Conservation (phyloP, 2,113 vertebrate genomes). For the Pangasianodon gigas region DNA sequence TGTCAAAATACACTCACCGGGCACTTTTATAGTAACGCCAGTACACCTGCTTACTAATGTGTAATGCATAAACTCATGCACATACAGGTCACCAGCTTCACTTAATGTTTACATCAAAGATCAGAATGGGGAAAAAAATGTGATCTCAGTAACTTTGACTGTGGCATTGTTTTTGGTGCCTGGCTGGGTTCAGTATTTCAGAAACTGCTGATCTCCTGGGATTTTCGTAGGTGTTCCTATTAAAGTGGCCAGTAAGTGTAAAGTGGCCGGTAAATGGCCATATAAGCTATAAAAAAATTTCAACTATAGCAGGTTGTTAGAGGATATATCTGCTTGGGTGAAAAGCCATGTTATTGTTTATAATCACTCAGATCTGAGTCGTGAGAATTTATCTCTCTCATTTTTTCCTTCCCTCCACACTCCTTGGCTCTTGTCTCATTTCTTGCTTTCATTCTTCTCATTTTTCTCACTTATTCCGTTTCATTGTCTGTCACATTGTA, state of each 20-base stretch:
- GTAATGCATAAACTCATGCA: neutral
- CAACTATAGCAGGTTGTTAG: neutral
- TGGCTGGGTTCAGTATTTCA: neutral
- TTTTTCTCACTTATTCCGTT: slow-evolving; percentile 3
- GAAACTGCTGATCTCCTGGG: neutral
- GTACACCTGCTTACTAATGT: neutral
- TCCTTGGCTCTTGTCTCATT: neutral
- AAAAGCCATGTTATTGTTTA: neutral
- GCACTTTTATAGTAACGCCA: neutral
- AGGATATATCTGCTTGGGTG: neutral
- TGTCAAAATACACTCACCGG: neutral
- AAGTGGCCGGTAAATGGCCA: neutral
- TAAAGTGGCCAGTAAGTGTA: neutral
- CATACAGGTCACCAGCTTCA: neutral
- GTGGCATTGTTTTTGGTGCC: neutral
- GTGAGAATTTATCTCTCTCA: slow-evolving; percentile 10
- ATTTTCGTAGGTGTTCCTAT: neutral
- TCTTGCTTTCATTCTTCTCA: slow-evolving; percentile 18
- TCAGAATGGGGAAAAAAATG: neutral
- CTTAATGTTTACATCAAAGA: neutral
- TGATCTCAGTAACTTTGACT: neutral
- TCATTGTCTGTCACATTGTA: neutral
- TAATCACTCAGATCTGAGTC: slow-evolving; percentile 24
- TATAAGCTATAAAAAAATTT: neutral
- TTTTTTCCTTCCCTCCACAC: slow-evolving; percentile 21